Evolutionary conservation across 1,140 invertebrate species (phyloP).

Genomic region (Hyposmocoma kahamanoa): DNA sequence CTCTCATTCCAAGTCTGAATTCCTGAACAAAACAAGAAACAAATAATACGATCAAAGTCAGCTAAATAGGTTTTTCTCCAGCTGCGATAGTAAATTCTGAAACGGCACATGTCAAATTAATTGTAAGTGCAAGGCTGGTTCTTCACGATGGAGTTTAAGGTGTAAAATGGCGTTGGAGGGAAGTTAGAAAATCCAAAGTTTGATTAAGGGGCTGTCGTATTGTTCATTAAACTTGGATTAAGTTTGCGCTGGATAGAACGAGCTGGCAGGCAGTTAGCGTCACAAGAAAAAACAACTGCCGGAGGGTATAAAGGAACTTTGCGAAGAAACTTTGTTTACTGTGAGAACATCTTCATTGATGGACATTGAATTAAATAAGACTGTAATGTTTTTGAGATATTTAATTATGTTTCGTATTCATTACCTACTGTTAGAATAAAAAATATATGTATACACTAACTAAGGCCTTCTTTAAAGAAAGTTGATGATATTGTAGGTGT

Average conservation of each 20-base stretch:
- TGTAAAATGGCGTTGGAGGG: conserved; percentile 15
- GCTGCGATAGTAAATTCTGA: conserved; percentile 13
- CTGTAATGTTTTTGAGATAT: too few relatives aligned
- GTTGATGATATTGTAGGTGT: too few relatives aligned
- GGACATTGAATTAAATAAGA: conserved; percentile 29
- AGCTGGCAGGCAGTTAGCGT: conserved; percentile 61
- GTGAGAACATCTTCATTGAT: conserved; percentile 30
- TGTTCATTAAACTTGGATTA: conserved; percentile 76
- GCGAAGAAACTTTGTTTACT: conserved; percentile 28
- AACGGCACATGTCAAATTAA: conserved; percentile 20
- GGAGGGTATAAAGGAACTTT: conserved; percentile 18
- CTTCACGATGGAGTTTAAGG: conserved; percentile 17
- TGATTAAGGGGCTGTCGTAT: conserved; percentile 74
- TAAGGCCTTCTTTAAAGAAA: too few relatives aligned
- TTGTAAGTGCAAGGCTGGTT: conserved; percentile 17
- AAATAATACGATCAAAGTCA: conserved; percentile 68
- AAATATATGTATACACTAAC: too few relatives aligned
- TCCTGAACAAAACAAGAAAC: conserved; percentile 58
- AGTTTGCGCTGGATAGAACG: conserved; percentile 65
- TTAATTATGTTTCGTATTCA: too few relatives aligned
- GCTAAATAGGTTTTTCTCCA: conserved; percentile 68
- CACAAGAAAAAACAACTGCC: conserved; percentile 44
- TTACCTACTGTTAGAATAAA: too few relatives aligned
- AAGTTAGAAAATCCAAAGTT: conserved; percentile 65
- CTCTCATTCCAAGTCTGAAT: too few relatives aligned